Conservation (phyloP, 2,797 vertebrate genomes). For the Arrhamphus sclerolepis region DNA sequence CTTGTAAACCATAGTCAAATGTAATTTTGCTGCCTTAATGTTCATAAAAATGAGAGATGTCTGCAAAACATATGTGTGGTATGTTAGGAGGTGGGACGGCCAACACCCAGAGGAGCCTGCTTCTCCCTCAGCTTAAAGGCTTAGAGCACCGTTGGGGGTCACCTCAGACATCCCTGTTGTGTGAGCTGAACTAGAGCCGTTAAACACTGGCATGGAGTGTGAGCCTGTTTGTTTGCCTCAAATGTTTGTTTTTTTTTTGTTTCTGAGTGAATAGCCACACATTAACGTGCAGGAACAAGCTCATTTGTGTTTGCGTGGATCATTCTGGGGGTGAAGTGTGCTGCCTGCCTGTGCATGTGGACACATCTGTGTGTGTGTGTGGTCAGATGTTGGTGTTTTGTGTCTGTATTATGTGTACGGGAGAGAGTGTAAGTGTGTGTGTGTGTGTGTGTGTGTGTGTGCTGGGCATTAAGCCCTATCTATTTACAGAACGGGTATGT, state of each 20-base stretch:
- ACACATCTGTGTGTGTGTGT: constrained; percentile 43
- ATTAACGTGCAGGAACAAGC: constrained; percentile 37
- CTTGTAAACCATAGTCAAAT: no score
- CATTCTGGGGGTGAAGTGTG: constrained; percentile 37
- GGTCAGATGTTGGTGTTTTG: constrained; percentile 50
- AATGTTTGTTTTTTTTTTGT: constrained; percentile 4
- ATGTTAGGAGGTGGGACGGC: no score
- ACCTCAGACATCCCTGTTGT: neutral
- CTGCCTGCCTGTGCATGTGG: constrained; percentile 64
- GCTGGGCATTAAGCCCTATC: constrained; percentile 65
- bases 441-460: constrained; percentile 42
- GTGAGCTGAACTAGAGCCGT: constrained; percentile 3
- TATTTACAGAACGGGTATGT: constrained; percentile 74
- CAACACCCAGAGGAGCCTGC: no score
- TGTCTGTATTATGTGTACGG: constrained; percentile 35
- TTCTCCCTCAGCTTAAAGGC: no score
- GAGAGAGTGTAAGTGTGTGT: constrained; percentile 33
- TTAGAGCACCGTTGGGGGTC: constrained; percentile 40
- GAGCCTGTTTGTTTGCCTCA: constrained; percentile 19
- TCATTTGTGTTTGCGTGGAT: constrained; percentile 49
- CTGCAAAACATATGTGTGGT: no score
- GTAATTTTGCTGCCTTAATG: no score
- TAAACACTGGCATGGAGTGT: constrained; percentile 1
- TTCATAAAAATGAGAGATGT: no score
- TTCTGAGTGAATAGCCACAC: constrained; percentile 24